phyloP scores from a whole-genome alignment of 1,140 invertebrate genomes.

The Magallana ariakensis region DNA sequence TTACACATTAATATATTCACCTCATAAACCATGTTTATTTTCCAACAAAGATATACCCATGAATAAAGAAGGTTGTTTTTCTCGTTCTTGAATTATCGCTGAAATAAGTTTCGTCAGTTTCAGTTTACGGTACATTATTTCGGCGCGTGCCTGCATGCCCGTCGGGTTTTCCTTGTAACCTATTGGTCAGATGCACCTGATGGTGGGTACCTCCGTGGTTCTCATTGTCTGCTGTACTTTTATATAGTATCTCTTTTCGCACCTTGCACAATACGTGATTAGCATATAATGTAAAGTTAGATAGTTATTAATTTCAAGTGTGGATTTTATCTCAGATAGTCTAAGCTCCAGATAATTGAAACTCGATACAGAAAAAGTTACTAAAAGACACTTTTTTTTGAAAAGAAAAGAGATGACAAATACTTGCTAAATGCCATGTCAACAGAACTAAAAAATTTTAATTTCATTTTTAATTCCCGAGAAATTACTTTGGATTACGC shows the following conservation, averaged over 20 bases:
- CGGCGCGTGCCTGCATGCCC: not conserved
- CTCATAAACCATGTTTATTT: slow-evolving; percentile 28
- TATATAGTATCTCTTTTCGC: not conserved
- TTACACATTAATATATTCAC: slow-evolving; percentile 21
- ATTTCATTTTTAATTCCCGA: slow-evolving; percentile 20
- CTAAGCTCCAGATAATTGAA: slow-evolving; percentile 25
- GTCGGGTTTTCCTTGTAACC: not conserved
- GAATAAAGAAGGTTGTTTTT: not conserved
- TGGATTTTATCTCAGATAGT: slow-evolving; percentile 8
- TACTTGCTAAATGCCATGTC: not conserved
- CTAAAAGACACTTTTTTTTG: not conserved
- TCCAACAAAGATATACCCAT: slow-evolving; percentile 15
- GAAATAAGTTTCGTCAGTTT: slow-evolving; percentile 5
- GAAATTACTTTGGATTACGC: not conserved
- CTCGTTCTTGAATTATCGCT: not conserved
- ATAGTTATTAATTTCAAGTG: slow-evolving; percentile 11
- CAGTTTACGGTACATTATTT: not conserved
- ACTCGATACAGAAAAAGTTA: slow-evolving; percentile 25
- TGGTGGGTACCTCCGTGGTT: not conserved
- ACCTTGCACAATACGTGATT: slow-evolving; percentile 3
- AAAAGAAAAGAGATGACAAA: not conserved
- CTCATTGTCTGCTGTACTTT: not conserved
- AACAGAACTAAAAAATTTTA: not conserved
- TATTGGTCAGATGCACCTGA: slow-evolving; percentile 23
- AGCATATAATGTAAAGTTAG: slow-evolving; percentile 31